A percentile compares a stretch with the other conserved stretches of the same genome.
phyloP scores from a whole-genome alignment of 2,797 vertebrate species.

The Melanotaenia maccullochi region DNA sequence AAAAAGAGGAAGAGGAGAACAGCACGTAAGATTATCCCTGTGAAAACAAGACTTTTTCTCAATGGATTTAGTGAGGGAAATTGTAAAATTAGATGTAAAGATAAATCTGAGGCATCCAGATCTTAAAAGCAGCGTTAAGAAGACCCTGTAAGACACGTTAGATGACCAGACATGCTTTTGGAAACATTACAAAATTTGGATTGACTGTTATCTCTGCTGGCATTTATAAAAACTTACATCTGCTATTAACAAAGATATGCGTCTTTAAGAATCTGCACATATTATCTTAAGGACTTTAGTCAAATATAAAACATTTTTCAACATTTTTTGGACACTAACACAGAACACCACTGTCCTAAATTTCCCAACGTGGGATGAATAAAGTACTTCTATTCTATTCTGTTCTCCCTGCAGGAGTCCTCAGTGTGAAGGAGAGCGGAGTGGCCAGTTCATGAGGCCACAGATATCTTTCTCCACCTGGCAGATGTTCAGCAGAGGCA shows the following conservation, averaged over 20 bases:
- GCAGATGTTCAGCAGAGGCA: constrained; percentile 74
- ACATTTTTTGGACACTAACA: no score
- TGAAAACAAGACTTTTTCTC: constrained; percentile 1
- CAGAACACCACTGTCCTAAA: not conserved
- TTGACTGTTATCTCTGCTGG: not conserved
- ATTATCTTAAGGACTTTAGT: not conserved
- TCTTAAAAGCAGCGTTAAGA: not conserved
- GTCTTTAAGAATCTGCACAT: not conserved
- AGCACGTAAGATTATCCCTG: constrained; percentile 59
- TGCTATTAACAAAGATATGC: not conserved
- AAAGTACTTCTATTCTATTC: no score
- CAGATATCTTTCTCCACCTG: constrained; percentile 68
- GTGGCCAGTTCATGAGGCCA: constrained; percentile 68
- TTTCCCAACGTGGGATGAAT: no score
- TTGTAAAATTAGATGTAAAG: not conserved
- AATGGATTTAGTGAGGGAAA: not conserved
- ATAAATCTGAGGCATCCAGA: not conserved
- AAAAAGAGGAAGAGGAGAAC: constrained; percentile 56
- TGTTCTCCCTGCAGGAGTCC: constrained; percentile 51
- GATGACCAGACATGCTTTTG: not conserved
- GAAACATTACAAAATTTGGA: not conserved
- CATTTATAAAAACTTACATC: not conserved
- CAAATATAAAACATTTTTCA: not conserved
- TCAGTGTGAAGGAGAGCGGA: constrained; percentile 55
- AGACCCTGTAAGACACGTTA: not conserved